Evolutionary conservation across 2,113 vertebrate genomes (phyloP).

Genomic region (Climacteris rufus): DNA sequence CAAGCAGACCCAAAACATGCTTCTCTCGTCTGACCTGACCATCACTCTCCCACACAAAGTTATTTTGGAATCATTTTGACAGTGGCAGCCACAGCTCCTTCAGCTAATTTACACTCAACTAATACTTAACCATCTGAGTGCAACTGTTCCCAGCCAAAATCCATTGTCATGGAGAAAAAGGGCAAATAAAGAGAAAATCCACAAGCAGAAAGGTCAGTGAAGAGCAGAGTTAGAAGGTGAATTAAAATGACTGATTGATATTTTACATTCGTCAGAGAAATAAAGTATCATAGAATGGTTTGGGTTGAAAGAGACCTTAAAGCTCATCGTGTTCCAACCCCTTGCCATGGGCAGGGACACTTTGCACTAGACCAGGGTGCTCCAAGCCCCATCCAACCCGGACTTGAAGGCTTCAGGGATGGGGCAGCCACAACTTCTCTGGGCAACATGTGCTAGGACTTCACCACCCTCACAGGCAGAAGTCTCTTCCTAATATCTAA

Average conservation of each 20-base stretch:
- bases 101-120: conserved; percentile 2
- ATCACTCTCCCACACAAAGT: background rate
- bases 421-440: background rate
- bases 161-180: background rate
- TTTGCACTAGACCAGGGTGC: background rate
- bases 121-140: background rate
- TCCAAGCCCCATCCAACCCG: background rate
- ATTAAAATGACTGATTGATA: background rate
- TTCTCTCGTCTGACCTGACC: background rate
- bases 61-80: background rate
- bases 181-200: background rate
- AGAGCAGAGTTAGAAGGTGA: background rate
- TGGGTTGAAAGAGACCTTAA: background rate
- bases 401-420: background rate
- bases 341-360: background rate
- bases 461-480: background rate
- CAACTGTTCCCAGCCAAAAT: background rate
- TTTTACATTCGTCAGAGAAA: background rate
- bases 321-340: background rate
- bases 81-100: conserved; percentile 2
- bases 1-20: background rate
- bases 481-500: background rate
- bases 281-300: background rate
- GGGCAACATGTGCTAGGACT: background rate
- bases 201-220: background rate